Conservation (phyloP, 1,140 invertebrate genomes). For the Venturia canescens region DNA sequence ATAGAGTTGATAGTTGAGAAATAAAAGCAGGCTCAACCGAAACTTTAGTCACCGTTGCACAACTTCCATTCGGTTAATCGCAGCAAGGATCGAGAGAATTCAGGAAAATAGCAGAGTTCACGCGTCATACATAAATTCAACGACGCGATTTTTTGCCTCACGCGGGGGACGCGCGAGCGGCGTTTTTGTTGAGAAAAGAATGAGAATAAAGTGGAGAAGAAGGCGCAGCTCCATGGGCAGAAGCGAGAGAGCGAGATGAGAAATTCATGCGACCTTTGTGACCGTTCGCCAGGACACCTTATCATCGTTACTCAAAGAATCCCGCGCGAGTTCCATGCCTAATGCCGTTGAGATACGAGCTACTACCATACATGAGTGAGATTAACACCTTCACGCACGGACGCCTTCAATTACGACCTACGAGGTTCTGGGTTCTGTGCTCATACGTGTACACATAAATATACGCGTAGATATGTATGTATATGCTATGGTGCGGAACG, state of each 20-base stretch:
- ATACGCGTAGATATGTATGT: not conserved
- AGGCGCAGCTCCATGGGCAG: not conserved
- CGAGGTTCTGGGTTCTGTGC: slow-evolving; percentile 1
- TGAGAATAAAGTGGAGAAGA: not conserved
- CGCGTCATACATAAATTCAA: slow-evolving; percentile 33
- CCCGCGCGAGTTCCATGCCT: slow-evolving; percentile 37
- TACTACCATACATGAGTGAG: slow-evolving; percentile 49
- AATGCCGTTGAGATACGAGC: slow-evolving; percentile 46
- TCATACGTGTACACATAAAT: not conserved
- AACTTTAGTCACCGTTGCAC: no score
- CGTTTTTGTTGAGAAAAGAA: not conserved
- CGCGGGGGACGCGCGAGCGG: not conserved
- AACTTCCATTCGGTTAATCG: no score
- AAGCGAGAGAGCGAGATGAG: slow-evolving; percentile 15
- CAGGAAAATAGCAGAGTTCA: no score
- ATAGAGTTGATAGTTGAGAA: no score
- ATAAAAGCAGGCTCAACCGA: no score
- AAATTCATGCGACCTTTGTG: slow-evolving; percentile 41
- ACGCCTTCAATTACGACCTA: slow-evolving; percentile 54
- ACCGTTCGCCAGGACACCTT: slow-evolving; percentile 34
- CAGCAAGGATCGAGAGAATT: no score
- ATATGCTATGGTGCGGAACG: slow-evolving; percentile 8
- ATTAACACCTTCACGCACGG: slow-evolving; percentile 56
- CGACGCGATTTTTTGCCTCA: not conserved
- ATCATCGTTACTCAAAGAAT: slow-evolving; percentile 48